These are phyloP conservation scores for Hoplostethus mediterraneus DNA, from an alignment of 2,797 vertebrate species.

Conservation along the genomic window DNA sequence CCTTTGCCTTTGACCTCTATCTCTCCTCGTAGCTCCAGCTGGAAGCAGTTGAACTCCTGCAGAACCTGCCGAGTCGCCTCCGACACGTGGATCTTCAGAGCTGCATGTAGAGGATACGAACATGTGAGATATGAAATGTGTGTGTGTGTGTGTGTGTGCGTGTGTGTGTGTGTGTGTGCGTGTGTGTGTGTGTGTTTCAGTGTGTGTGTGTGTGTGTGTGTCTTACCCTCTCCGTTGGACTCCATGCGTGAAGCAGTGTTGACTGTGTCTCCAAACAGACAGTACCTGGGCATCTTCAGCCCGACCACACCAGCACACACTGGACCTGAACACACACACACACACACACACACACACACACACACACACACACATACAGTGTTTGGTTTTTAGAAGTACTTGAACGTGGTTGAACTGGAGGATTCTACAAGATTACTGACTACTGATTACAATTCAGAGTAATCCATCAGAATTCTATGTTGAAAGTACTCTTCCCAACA, in stretches of 20 bases:
- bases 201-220: conserved; percentile 9
- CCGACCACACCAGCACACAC: conserved; percentile 85
- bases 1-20: conserved; percentile 95
- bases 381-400: too few species aligned
- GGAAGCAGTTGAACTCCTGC: conserved; percentile 89
- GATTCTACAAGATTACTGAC: too few species aligned
- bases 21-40: conserved; percentile 89
- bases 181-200: neutral
- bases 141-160: neutral
- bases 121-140: too few species aligned
- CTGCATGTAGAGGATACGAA: conserved; percentile 20
- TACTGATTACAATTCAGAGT: too few species aligned
- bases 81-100: conserved; percentile 90
- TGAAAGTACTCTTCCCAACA: too few species aligned
- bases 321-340: conserved; percentile 71
- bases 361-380: conserved; percentile 16
- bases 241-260: conserved; percentile 86
- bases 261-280: conserved; percentile 85
- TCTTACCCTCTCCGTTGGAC: conserved; percentile 81
- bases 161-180: neutral
- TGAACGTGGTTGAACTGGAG: too few species aligned
- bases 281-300: conserved; percentile 86
- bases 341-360: conserved; percentile 31
- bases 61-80: conserved; percentile 87
- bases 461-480: too few species aligned